Conservation (phyloP, 2,113 vertebrate species). For the Pipa parva region DNA sequence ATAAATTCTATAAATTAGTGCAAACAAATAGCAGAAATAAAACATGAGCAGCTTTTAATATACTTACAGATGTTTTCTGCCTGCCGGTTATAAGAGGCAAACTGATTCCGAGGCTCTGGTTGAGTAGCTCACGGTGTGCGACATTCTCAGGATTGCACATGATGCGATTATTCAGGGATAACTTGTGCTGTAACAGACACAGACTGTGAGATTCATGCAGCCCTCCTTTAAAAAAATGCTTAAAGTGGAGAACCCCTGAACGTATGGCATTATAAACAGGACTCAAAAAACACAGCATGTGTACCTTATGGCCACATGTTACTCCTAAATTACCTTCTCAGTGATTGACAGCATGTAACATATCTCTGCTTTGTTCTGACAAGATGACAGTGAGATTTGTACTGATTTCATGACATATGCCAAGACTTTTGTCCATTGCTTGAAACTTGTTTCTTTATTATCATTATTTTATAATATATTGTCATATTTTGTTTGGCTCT, state of each 20-base stretch:
- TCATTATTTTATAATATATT: too few relatives aligned
- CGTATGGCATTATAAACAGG: neutral
- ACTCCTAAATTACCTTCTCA: too few relatives aligned
- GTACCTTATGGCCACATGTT: conserved; percentile 11
- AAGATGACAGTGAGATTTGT: neutral
- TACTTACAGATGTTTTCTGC: conserved; percentile 65
- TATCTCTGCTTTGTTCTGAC: neutral
- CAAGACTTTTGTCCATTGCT: neutral
- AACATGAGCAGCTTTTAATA: neutral
- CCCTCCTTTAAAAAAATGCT: neutral
- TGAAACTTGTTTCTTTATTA: neutral
- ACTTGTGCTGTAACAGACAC: conserved; percentile 60
- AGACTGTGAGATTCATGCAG: neutral
- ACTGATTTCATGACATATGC: neutral
- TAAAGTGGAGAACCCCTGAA: conserved; percentile 1
- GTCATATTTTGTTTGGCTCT: too few relatives aligned
- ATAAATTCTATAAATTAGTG: neutral
- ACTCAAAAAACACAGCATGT: neutral
- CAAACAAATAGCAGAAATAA: neutral
- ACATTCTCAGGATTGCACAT: conserved; percentile 57
- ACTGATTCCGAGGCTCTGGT: conserved; percentile 59
- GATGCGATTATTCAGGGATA: conserved; percentile 61
- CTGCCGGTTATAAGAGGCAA: conserved; percentile 64
- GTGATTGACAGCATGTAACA: conserved; percentile 7
- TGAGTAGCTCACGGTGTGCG: conserved; percentile 58